Evolutionary conservation across 2,797 vertebrate genomes (phyloP).

Genomic region (Alouatta caraya): DNA sequence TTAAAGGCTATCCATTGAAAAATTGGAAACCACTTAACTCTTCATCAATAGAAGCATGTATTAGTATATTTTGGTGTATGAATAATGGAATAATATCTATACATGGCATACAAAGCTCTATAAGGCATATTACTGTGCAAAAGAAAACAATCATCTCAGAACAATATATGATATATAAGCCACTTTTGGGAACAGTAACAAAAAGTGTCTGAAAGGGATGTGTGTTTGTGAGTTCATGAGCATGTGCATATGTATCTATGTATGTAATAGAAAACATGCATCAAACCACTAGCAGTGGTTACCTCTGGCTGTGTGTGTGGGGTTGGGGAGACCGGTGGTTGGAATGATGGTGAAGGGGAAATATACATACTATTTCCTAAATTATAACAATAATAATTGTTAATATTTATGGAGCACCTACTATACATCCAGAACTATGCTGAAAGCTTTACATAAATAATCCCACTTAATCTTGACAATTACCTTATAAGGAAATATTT

Average conservation of each 20-base stretch:
- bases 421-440: neutral
- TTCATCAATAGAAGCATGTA: neutral
- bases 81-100: neutral
- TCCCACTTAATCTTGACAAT: neutral
- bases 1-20: neutral
- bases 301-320: neutral
- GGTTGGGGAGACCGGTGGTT: neutral
- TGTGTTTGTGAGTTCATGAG: neutral
- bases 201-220: neutral
- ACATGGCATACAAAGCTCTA: neutral
- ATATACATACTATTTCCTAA: neutral
- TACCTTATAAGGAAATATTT: neutral
- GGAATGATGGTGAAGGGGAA: neutral
- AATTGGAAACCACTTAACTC: neutral
- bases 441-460: neutral
- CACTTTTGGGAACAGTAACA: neutral
- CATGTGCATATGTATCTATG: neutral
- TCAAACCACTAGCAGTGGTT: neutral
- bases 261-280: neutral
- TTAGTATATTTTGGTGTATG: neutral
- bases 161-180: neutral
- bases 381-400: neutral
- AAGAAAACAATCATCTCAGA: neutral
- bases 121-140: neutral
- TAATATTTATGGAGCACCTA: neutral